Base-by-base conservation (phyloP, 2,113 vertebrate genomes). In the Apeltes quadracus region DNA sequence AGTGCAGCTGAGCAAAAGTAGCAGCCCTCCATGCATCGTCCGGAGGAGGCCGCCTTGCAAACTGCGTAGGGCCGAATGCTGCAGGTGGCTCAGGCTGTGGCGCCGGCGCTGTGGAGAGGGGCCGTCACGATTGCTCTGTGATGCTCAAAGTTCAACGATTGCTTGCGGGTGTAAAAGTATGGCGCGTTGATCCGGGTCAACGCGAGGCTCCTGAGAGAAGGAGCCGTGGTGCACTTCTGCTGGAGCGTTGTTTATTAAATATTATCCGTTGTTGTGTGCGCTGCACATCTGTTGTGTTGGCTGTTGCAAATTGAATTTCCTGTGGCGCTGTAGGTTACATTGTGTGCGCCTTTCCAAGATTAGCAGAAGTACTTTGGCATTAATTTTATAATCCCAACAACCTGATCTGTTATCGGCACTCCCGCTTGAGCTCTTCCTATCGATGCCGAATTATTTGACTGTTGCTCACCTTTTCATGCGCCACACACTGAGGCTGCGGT, bases 301-400 rank as follows among this genome's bases (percentile, higher is more conserved):
- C 54, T 69, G 71, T 74, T 77, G 56, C 69, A 75, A 78, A 78
- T 75, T 76, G 51, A 77, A 72, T 87, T 81, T 80, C 73, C 22
- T 84, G 23, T 32, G 36, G 68, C 23, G 50, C n/a, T 48, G 22
- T 59, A 59, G 64, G 61, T 70, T 82, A 59, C 64, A 50, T 61
- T 68, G 72, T 57, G 55, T 77, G 68, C 55, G 61, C 41, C 46
- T 54, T 29, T 87, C 54, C 62, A 46, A 83, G 67, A 82, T 79
- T 56, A 72, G 44, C 55, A 29, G 29, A 64, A 71, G 64, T 36
- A 53, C 51, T 22, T 48, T n/a, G 23, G 36, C 22, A 41, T 78
- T 68, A n/a, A 69, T 74, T 61, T n/a, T 62, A 12, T 63, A 76
- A 69, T 78, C 58, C 55, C 34, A 27, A 34, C 5, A 27, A 63